These are phyloP conservation scores for Tachina lurida DNA, from an alignment of 2,888 invertebrate genomes.

Conservation along the genomic window DNA sequence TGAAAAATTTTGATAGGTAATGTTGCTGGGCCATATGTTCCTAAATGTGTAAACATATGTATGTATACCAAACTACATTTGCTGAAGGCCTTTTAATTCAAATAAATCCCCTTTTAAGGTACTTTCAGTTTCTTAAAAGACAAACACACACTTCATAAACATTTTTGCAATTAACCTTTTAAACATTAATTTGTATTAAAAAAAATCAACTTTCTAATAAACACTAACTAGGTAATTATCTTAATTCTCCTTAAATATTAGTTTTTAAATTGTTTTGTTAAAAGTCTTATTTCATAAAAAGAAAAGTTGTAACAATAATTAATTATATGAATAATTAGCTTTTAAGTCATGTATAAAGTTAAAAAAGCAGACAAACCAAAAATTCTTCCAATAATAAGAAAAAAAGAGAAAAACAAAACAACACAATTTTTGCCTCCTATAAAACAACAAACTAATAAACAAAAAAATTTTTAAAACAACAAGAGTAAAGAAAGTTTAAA, in stretches of 20 bases:
- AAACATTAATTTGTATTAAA: background rate
- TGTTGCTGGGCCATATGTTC: too few relatives aligned
- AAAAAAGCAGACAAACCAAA: slow-evolving; percentile 41
- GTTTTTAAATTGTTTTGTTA: slow-evolving; percentile 21
- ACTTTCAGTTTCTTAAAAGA: background rate
- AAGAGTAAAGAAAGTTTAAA: slow-evolving; percentile 34
- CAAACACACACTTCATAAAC: background rate
- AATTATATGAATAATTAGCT: slow-evolving; percentile 61
- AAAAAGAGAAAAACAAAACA: slow-evolving; percentile 10
- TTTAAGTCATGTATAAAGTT: slow-evolving; percentile 68
- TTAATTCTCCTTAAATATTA: background rate
- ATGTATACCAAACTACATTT: too few relatives aligned
- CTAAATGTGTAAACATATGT: too few relatives aligned
- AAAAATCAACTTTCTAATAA: slow-evolving; percentile 18
- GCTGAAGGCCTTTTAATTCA: too few relatives aligned
- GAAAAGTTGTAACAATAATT: slow-evolving; percentile 68
- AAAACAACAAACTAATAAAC: slow-evolving; percentile 22
- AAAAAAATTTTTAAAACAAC: background rate
- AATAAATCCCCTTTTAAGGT: background rate
- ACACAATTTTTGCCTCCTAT: slow-evolving; percentile 38
- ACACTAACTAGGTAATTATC: background rate
- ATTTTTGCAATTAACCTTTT: background rate
- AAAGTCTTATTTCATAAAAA: background rate
- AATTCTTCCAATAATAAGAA: slow-evolving; percentile 63
- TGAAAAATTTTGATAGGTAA: too few relatives aligned